A percentile compares a stretch with the other conserved stretches of the same genome.
phyloP scores from a whole-genome alignment of 2,888 invertebrate species.

The Crematogaster levior region DNA sequence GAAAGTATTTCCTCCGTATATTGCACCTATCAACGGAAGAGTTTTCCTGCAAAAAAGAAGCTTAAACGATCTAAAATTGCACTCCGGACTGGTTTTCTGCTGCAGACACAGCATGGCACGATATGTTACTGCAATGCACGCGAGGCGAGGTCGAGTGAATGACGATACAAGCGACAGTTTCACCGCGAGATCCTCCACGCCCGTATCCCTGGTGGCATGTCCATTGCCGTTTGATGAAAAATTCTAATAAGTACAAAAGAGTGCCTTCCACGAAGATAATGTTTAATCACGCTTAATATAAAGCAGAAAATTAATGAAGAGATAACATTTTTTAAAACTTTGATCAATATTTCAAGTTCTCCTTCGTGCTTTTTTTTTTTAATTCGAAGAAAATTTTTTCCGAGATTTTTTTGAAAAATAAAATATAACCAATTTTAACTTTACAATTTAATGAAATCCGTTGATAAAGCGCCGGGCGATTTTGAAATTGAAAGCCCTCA shows the following conservation, averaged over 20 bases:
- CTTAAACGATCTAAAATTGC: constrained; percentile 30
- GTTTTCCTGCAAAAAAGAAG: constrained; percentile 1
- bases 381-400: not conserved
- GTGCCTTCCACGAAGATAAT: not conserved
- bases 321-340: not conserved
- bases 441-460: not conserved
- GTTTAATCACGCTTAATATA: not conserved
- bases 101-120: constrained; percentile 36
- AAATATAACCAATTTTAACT: not conserved
- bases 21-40: not conserved
- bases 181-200: constrained; percentile 25
- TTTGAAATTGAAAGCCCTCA: too few species aligned
- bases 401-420: not conserved
- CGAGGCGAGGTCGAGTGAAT: constrained; percentile 42
- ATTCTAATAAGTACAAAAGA: constrained; percentile 20
- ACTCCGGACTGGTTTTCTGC: constrained; percentile 9
- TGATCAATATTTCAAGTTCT: not conserved
- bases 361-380: not conserved
- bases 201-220: constrained; percentile 32
- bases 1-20: not conserved
- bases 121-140: constrained; percentile 37
- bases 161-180: constrained; percentile 47
- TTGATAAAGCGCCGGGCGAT: too few species aligned
- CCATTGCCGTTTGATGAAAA: constrained; percentile 24
- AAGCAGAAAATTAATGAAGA: not conserved